Conservation (phyloP, 2,888 invertebrate species). For the Perizoma flavofasciatum region DNA sequence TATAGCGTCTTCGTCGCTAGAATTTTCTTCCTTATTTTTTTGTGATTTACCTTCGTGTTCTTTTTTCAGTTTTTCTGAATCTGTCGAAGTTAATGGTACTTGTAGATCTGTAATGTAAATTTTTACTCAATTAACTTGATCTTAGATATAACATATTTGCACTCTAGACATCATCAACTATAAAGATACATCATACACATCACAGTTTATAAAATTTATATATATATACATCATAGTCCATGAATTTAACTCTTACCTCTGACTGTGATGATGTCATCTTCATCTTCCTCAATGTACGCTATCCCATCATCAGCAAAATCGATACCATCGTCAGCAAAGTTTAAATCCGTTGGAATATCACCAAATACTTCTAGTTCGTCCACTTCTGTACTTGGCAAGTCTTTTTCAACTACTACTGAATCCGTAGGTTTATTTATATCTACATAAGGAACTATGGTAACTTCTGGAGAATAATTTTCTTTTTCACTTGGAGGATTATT, state of each 20-base stretch:
- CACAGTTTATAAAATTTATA: no score
- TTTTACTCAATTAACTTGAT: not conserved
- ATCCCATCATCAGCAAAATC: slow-evolving; percentile 56
- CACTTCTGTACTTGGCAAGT: not conserved
- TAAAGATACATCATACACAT: no score
- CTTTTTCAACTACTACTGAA: not conserved
- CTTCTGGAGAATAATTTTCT: slow-evolving; percentile 1
- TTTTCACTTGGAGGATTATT: not conserved
- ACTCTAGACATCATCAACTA: no score
- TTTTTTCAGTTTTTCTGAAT: not conserved
- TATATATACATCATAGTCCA: no score
- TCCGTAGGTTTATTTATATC: slow-evolving; percentile 3
- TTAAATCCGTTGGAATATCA: slow-evolving; percentile 38
- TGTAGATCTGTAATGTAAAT: slow-evolving; percentile 16
- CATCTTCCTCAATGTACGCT: slow-evolving; percentile 29
- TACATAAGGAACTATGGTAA: not conserved
- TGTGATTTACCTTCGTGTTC: not conserved
- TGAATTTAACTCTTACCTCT: slow-evolving; percentile 9
- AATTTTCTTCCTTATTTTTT: slow-evolving; percentile 10
- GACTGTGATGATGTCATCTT: slow-evolving; percentile 25
- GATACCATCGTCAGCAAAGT: slow-evolving; percentile 55
- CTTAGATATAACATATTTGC: not conserved
- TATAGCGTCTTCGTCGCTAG: slow-evolving; percentile 9
- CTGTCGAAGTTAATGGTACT: no score
- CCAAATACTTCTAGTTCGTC: slow-evolving; percentile 3